Base-by-base conservation (phyloP, 2,888 invertebrate genomes). In the Tenodera sinensis region DNA sequence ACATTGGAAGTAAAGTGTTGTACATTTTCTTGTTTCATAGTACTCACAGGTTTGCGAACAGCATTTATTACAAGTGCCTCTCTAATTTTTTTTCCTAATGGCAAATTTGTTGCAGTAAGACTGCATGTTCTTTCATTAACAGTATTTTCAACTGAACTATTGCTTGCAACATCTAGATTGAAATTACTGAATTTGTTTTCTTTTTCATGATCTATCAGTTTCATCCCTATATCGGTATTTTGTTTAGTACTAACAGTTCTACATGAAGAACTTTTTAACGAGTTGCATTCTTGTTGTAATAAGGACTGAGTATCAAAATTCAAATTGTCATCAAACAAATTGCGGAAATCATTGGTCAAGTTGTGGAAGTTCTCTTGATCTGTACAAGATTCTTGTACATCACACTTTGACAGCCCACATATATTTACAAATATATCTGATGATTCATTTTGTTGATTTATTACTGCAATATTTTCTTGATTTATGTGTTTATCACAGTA, bases 71-170 rank as follows among this genome's bases (percentile, higher is more conserved):
- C 87, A 14, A 91, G 82, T 4, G 90, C 88, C 71, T 84, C n/a
- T 83, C 88, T 90, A 15, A 91, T 90, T 83, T 90, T 90, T 34
- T 91, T 90, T 12, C 90, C 87, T 54, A 91, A 83, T 25, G 90
- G 89, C 27, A 89, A 83, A 25, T 25, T 71, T 27, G n/a, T 34
- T 15, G 20, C 27, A 3, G 25, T 87, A 25, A n/a, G 20, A 34
- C 4, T 25, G 20, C 28, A 8, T 8, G 2, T 7, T 82, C 25
- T 27, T 87, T 28, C 3, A 4, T 15, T 83, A 27, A 0, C 20
- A 3, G 34, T 2, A n/a, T 47, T 25, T 47, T 85, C 82, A 30
- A 54, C 25, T 85, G 34, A 34, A 20, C 20, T 20, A 3, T 20
- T 25, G 8, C 6, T 54, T 54, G 54, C 6, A 0, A 71, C 20